Evolutionary conservation across 92 coral and sea anemone species (phyloP).

Genomic region (Isaurus tuberculatus): DNA sequence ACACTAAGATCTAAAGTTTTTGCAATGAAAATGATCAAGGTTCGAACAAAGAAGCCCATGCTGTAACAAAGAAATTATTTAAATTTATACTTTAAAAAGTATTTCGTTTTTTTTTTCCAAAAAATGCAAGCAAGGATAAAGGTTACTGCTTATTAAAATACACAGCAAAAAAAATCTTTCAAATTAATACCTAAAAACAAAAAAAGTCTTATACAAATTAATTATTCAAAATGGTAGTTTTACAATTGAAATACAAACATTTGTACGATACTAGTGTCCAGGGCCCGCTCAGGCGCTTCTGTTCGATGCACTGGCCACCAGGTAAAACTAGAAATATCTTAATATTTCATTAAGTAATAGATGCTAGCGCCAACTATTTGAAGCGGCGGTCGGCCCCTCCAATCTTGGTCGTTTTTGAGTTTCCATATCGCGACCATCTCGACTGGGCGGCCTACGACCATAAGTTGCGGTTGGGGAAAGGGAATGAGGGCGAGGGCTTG

Average conservation of each 20-base stretch:
- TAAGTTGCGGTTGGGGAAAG: conserved; percentile 88
- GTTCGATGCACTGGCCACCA: conserved; percentile 34
- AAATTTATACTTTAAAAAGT: not conserved
- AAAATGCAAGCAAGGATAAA: not conserved
- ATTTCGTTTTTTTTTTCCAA: not conserved
- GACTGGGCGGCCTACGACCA: conserved; percentile 76
- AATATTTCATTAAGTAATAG: not conserved
- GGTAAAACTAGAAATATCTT: conserved; percentile 33
- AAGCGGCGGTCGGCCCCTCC: conserved; percentile 75
- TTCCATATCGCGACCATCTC: conserved; percentile 87
- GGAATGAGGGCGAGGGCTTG: conserved; percentile 85
- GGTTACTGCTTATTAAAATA: not conserved
- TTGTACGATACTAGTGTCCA: not conserved
- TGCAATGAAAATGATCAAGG: not conserved
- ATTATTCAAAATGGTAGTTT: not conserved
- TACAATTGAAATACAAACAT: not conserved
- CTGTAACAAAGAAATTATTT: not conserved
- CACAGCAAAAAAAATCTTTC: not conserved
- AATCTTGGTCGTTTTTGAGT: conserved; percentile 85
- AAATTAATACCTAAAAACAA: not conserved
- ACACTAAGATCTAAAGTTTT: not conserved
- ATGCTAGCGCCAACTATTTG: conserved; percentile 93
- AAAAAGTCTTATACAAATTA: not conserved
- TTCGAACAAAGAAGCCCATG: not conserved
- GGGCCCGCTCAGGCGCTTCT: conserved; percentile 40